A percentile compares a stretch with the other conserved stretches of the same genome.
These are phyloP conservation scores for Buceros bicornis DNA, from an alignment of 2,797 vertebrate species.

Conservation along the genomic window DNA sequence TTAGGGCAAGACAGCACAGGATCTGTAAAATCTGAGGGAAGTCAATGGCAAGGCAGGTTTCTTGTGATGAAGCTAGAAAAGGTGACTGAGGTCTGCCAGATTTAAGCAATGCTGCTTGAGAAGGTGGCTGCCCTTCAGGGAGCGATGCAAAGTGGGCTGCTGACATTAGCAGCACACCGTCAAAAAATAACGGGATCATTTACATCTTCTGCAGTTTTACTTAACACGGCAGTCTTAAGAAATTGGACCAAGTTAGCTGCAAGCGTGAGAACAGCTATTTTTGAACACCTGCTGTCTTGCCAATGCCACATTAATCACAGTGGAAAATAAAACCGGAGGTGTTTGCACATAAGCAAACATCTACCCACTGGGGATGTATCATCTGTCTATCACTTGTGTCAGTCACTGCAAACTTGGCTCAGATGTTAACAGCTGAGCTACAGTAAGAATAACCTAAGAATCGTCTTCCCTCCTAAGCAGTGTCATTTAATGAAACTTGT, in stretches of 20 bases:
- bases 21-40: neutral
- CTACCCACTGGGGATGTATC: neutral
- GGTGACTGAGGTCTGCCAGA: neutral
- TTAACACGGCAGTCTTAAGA: neutral
- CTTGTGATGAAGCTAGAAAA: neutral
- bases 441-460: neutral
- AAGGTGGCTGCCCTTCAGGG: neutral
- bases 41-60: neutral
- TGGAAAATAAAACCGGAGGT: neutral
- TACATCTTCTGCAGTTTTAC: neutral
- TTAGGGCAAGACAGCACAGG: neutral
- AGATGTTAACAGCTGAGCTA: neutral
- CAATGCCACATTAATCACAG: neutral
- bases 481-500: neutral
- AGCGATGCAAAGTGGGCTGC: neutral
- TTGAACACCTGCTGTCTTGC: neutral
- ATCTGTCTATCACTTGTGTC: neutral
- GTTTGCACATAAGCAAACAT: neutral
- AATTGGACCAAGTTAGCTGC: neutral
- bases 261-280: neutral
- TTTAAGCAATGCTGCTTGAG: neutral
- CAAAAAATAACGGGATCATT: rapidly evolving
- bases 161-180: neutral
- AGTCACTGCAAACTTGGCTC: neutral
- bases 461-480: neutral